Conservation (phyloP, 92 coral and sea anemone species). For the Siderastrea radians region DNA sequence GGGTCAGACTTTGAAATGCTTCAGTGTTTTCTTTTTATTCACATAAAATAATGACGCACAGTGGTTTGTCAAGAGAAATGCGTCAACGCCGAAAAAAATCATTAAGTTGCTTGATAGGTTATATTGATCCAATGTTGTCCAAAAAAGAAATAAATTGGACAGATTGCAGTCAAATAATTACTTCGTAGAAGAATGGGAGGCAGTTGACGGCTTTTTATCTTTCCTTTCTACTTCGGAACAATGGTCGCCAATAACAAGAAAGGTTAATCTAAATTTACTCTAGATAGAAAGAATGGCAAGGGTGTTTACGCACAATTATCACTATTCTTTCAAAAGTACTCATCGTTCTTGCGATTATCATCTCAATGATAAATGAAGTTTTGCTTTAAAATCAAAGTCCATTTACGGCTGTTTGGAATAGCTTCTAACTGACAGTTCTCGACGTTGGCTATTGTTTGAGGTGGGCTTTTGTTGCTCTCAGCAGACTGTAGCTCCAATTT, state of each 20-base stretch:
- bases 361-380: constrained; percentile 22
- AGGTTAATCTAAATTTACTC: constrained; percentile 59
- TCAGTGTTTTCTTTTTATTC: constrained; percentile 54
- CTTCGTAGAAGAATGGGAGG: constrained; percentile 2
- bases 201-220: constrained; percentile 5
- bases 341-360: constrained; percentile 48
- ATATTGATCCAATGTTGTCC: not conserved
- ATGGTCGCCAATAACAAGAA: constrained; percentile 31
- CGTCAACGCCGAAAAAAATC: constrained; percentile 10
- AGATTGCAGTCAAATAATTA: not conserved
- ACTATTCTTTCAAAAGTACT: constrained; percentile 70
- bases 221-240: constrained; percentile 17
- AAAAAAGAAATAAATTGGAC: not conserved
- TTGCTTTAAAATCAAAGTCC: constrained; percentile 36
- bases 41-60: constrained; percentile 35
- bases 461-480: constrained; percentile 22
- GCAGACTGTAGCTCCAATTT: constrained; percentile 1
- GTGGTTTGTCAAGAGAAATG: constrained; percentile 22
- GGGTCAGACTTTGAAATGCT: constrained; percentile 50
- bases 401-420: constrained; percentile 21
- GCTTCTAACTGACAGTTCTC: constrained; percentile 42
- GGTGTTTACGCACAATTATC: constrained; percentile 89
- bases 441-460: constrained; percentile 37
- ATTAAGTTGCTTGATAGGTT: not conserved
- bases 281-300: constrained; percentile 61